Evolutionary conservation across 2,113 vertebrate genomes (phyloP), one percentile per base, ranked within the genome.

Genomic region (Cephalopholis sonnerati): DNA sequence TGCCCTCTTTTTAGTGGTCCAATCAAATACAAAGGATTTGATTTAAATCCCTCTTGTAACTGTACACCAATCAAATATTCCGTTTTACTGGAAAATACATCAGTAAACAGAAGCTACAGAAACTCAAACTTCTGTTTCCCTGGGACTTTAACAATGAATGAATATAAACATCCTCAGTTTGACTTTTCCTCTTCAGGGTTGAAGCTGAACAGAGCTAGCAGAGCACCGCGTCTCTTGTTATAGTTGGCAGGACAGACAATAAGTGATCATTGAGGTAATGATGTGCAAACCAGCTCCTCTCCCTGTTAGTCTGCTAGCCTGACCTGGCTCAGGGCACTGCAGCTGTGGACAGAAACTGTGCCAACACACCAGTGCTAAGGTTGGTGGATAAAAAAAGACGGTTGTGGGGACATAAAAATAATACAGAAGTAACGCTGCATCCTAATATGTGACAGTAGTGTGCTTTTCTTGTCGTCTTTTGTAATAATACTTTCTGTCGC

Each of bases 261-360:
- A 50, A 82, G 66, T 89, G 87, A 91, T 84, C 84, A 91, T 64
- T 82, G 72, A 87, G 73, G 84, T 91, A 91, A 92, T 90, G 84
- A 91, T 80, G 88, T 93, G 87, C 82, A 90, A 89, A 91, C 80
- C 87, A 71, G 84, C 66, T 63, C 78, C 39, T 48, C 83, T 71
- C 51, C 53, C 24, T 77, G 82, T 61, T 81, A 77, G 75, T 64
- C 69, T 67, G 78, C 73, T 77, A 50, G 67, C 50, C 68, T 85
- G 87, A 87, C 82, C 84, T 70, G 82, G 87, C 82, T 83, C 83
- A 74, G 74, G 81, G 83, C 86, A 58, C 77, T 55, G 78, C 87
- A 90, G 83, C 89, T 85, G 82, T 82, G 83, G 83, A 71, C 65
- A 57, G 66, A 85, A 72, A 65, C 62, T n/a, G 29, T 80, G 89